Base-by-base conservation (phyloP, 2,888 invertebrate genomes). In the Mythimna vitellina region DNA sequence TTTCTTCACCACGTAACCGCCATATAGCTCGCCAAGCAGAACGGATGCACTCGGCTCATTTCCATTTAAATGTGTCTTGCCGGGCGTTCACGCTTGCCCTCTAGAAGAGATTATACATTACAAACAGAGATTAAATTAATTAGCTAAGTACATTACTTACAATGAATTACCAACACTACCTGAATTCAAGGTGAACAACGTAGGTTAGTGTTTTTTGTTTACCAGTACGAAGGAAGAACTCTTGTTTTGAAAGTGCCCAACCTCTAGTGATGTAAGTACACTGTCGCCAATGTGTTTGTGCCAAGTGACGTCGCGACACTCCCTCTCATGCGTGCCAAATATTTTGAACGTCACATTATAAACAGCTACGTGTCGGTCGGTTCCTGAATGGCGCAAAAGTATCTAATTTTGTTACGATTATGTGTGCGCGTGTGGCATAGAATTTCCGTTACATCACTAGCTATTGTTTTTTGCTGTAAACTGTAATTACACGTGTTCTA, bases 281-380 rank as follows among this genome's bases (percentile, higher is more conserved):
- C 76, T 58, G 78, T 71, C 76, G 73, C 70, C 71, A 66, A 51
- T 46, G 53, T 73, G 71, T 76, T 77, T 74, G 63, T 73, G 86
- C 80, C 81, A 82, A 80, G 60, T 86, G 85, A 87, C 85, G 86
- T 74, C 61, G 73, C 60, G 89, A 88, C 90, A 90, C 90, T 86
- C 90, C 90, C 86, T 83, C 88, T 49, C 46, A 69, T 60, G 68
- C 51, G 72, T 85, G 89, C 87, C 89, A 88, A 88, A 83, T 78
- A 78, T 83, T 78, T 79, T 65, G 57, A 67, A 78, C 79, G 84
- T 82, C 78, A 78, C 62, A 60, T 35, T 22, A 9, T 51, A 29
- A 20, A 77, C 73, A 82, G 73, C 60, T 76, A 51, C 61, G 70
- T 79, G 65, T 76, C 68, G 61, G 61, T 46, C 29, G 10, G 3